These are phyloP conservation scores for Drosophila nr. medialis DNA, from an alignment of 2,888 invertebrate species.

Conservation along the genomic window DNA sequence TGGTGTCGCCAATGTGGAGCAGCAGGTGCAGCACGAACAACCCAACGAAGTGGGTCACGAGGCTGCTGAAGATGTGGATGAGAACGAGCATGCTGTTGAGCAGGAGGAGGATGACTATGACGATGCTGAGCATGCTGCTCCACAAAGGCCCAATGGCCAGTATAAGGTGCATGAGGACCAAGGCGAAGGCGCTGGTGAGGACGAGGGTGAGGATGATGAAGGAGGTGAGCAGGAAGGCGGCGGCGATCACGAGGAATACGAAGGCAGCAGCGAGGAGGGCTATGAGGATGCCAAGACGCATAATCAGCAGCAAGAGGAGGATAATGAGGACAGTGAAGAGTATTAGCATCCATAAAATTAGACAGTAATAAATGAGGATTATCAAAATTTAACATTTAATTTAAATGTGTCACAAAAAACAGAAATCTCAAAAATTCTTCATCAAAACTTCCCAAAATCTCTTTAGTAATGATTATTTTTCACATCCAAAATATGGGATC, in stretches of 20 bases:
- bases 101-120: conserved; percentile 7
- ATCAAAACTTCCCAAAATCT: background rate
- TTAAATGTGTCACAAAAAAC: background rate
- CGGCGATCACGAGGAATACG: conserved; percentile 64
- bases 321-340: conserved; percentile 55
- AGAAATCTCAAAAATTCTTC: background rate
- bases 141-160: conserved; percentile 32
- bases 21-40: conserved; percentile 60
- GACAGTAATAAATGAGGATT: background rate
- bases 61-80: conserved; percentile 15
- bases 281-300: conserved; percentile 69
- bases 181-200: conserved; percentile 34
- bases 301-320: conserved; percentile 42
- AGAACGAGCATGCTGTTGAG: conserved; percentile 4
- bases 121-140: conserved; percentile 7
- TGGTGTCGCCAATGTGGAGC: conserved; percentile 38
- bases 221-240: conserved; percentile 44
- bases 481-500: background rate
- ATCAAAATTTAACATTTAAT: background rate
- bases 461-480: background rate
- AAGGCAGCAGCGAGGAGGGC: conserved; percentile 72
- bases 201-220: conserved; percentile 35
- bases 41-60: conserved; percentile 28
- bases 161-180: conserved; percentile 62
- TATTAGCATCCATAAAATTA: conserved; percentile 36